phyloP scores from a whole-genome alignment of 2,888 invertebrate species.

The Chamaedrilus cognettii region DNA sequence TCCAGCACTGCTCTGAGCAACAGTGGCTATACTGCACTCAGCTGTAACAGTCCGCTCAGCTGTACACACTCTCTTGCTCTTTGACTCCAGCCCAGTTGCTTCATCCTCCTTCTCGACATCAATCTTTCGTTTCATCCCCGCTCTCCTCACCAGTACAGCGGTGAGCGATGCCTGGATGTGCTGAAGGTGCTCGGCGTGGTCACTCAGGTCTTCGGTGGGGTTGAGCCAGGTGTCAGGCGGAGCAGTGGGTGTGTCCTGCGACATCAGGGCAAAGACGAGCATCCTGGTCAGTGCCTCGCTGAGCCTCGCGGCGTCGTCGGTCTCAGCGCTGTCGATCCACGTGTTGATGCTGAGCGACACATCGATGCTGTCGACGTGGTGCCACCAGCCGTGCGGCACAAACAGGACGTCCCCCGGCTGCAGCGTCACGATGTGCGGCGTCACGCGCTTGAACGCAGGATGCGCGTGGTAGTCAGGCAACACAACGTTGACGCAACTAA shows the following conservation, averaged over 20 bases:
- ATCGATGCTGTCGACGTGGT: constrained; percentile 79
- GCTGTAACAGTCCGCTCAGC: too few relatives aligned
- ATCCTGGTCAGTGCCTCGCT: constrained; percentile 27
- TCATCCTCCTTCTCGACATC: too few relatives aligned
- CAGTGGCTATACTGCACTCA: too few relatives aligned
- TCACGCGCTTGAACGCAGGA: constrained; percentile 42
- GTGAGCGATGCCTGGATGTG: too few relatives aligned
- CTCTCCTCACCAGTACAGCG: too few relatives aligned
- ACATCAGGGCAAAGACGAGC: constrained; percentile 20
- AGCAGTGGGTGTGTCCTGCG: not conserved
- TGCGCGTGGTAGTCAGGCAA: constrained; percentile 22
- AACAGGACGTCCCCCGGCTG: constrained; percentile 84
- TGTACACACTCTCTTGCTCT: too few relatives aligned
- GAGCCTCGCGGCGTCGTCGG: constrained; percentile 23
- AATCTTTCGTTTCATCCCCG: too few relatives aligned
- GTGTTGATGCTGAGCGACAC: constrained; percentile 70
- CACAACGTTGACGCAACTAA: constrained; percentile 72
- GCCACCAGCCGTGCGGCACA: constrained; percentile 96
- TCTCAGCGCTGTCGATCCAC: constrained; percentile 71
- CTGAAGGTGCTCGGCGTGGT: too few relatives aligned
- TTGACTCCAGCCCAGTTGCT: too few relatives aligned
- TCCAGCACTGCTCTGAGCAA: too few relatives aligned
- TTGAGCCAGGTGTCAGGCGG: constrained; percentile 26
- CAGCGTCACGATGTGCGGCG: constrained; percentile 67
- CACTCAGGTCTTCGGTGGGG: constrained; percentile 35